A percentile compares a stretch with the other conserved stretches of the same genome.
phyloP scores from a whole-genome alignment of 2,113 vertebrate genomes.

The Chrysochloris asiatica region DNA sequence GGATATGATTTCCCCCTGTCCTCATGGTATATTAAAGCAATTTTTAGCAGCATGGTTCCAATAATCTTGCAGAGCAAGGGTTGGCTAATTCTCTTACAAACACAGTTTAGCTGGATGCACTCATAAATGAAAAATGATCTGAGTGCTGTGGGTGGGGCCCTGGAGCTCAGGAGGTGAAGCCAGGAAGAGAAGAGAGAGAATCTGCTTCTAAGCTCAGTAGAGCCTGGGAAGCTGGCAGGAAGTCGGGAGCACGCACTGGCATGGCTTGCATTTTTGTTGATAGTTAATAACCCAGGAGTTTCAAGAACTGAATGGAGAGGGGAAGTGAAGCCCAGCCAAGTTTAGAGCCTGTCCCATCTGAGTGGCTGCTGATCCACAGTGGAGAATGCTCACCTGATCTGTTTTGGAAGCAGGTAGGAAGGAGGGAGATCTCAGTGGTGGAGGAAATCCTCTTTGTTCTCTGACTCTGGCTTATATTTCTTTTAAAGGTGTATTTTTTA shows the following conservation, averaged over 20 bases:
- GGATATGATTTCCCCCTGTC: background rate
- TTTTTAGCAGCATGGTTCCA: constrained; percentile 40
- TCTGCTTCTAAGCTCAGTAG: background rate
- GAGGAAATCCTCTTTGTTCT: background rate
- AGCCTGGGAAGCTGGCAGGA: constrained; percentile 61
- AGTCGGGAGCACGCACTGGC: background rate
- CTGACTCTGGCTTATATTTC: background rate
- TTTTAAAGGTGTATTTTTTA: background rate
- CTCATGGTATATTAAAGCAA: constrained; percentile 48
- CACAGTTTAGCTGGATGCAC: constrained; percentile 66
- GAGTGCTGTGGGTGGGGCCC: constrained; percentile 75
- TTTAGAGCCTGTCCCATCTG: constrained; percentile 45
- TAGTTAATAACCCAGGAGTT: constrained; percentile 73
- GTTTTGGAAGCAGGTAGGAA: constrained; percentile 55
- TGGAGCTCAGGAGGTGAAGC: constrained; percentile 43
- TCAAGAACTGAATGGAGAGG: constrained; percentile 60
- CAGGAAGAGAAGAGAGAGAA: constrained; percentile 14
- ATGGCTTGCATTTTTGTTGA: constrained; percentile 31
- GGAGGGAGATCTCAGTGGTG: background rate
- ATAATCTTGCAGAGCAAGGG: constrained; percentile 20
- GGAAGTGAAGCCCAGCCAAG: constrained; percentile 51
- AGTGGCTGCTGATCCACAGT: constrained; percentile 33
- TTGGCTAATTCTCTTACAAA: constrained; percentile 40
- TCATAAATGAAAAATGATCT: constrained; percentile 74
- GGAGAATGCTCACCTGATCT: constrained; percentile 57